Base-by-base conservation (phyloP, 2,113 vertebrate species). In the Prunella himalayana region DNA sequence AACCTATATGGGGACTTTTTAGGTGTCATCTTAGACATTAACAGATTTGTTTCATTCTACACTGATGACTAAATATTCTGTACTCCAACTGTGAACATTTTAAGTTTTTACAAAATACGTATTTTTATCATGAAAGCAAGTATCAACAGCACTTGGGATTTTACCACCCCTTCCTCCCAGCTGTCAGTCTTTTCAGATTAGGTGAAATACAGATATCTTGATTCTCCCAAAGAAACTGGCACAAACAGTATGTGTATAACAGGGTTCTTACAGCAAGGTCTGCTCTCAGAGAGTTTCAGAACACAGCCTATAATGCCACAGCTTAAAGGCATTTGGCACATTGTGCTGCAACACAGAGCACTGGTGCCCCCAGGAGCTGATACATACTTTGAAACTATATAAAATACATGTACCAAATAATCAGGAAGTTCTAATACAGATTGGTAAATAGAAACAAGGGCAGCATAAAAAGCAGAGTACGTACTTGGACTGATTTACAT, bases 401-500 rank as follows among this genome's bases (percentile, higher is more conserved):
- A 24, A 77, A 57, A 23, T 15, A 28, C 11, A 61, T 4, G 8
- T 39, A 37, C 9, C 30, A 16, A 37, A 6, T 28, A 45, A 57
- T 23, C n/a, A 50, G 14, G 10, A 17, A 71, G 35, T 69, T 76
- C 64, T 56, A n/a, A 51, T 5, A 37, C 0, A 51, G 8, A 30
- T 0, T 3, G 3, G 5, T 63, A 45, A 11, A 19, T 13, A 35
- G 31, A 59, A 39, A 16, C 9, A 66, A 24, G 12, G 51, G 51
- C 39, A 81, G 51, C 9, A 7, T 31, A 60, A 63, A 42, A 77
- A 53, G 27, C 59, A 75, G 14, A 47, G 50, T 41, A 98, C 99
- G 68, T 98, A 99, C 99, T 99, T 99, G 68, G 99, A 99, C 86
- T 99, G 99, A 97, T 99, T 99, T 82, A 99, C 99, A 37, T 99